Conservation (phyloP, 2,888 invertebrate genomes). For the Rotaria magnacalcarata region DNA sequence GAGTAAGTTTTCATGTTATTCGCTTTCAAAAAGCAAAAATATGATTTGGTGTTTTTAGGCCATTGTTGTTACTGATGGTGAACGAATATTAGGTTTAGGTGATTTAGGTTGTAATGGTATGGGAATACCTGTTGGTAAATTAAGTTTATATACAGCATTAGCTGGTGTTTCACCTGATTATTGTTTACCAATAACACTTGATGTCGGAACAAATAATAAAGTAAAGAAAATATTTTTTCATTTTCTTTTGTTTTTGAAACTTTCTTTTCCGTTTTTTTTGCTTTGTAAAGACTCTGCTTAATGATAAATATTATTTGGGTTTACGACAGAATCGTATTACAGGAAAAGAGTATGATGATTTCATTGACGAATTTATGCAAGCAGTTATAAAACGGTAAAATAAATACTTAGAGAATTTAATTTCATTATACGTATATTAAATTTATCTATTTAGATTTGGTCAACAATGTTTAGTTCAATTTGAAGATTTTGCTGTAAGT, state of each 20-base stretch:
- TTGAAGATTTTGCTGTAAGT: slow-evolving; percentile 79
- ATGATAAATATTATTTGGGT: slow-evolving; percentile 87
- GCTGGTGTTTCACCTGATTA: slow-evolving; percentile 88
- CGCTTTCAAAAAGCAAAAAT: too few relatives aligned
- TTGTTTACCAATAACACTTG: slow-evolving; percentile 81
- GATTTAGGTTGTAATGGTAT: slow-evolving; percentile 92
- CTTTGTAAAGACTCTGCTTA: slow-evolving; percentile 63
- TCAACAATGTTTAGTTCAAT: slow-evolving; percentile 65
- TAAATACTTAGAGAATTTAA: neutral
- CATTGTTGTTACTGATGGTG: slow-evolving; percentile 84
- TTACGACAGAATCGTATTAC: slow-evolving; percentile 73
- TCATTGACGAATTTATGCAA: slow-evolving; percentile 88
- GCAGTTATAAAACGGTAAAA: slow-evolving; percentile 67
- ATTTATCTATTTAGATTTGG: slow-evolving; percentile 54
- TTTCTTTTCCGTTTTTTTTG: slow-evolving; percentile 66
- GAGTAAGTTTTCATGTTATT: slow-evolving; percentile 52
- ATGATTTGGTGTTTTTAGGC: slow-evolving; percentile 61
- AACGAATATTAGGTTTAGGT: slow-evolving; percentile 86
- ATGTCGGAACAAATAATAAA: slow-evolving; percentile 81
- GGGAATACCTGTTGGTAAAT: slow-evolving; percentile 91
- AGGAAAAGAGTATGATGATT: slow-evolving; percentile 77
- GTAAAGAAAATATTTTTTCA: slow-evolving; percentile 54
- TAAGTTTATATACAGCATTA: slow-evolving; percentile 84
- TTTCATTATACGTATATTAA: neutral
- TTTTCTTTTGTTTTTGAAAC: slow-evolving; percentile 73